Evolutionary conservation across 2,888 invertebrate genomes (phyloP), one percentile per base, ranked within the genome.

Genomic region (Agrochola circellaris): DNA sequence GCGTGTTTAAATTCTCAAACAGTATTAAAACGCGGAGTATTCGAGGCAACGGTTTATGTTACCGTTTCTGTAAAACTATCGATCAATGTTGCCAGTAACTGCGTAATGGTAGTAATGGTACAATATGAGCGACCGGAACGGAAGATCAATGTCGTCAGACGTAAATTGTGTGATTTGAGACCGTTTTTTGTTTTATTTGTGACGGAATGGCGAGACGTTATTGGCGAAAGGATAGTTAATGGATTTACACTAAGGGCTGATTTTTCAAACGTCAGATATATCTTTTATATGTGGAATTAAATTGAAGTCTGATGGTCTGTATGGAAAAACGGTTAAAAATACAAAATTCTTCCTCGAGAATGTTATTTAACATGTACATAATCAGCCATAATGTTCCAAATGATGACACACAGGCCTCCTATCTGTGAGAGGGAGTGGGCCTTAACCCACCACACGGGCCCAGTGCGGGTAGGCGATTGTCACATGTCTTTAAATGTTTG

Each of bases 31-130:
- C 74, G 38, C 11, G 60, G 60, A 78, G 85, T 79, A 75, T 86
- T 79, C 73, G 62, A 77, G 48, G 62, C 74, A 85, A 87, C 88
- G 67, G 87, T 88, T 70, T 79, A 71, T 58, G 70, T 79, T 77
- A 84, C 82, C 75, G 87, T 86, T 81, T 58, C 73, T 58, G 75
- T 79, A n/a, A 68, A 72, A 76, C 77, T 78, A 87, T 88, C 88
- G 82, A 87, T 88, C 88, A 88, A 30, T 68, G 79, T 81, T 67
- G 66, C 42, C 75, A 45, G 70, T 83, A 71, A 79, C 65, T 74
- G 75, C 69, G 70, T 80, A 79, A 78, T 83, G 80, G 70, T 74
- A 71, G 65, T 80, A 79, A 78, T 83, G 80, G 70, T 76, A 71
- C 76, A 75, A 54, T 65, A 62, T 73, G 77, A 82, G 61, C 30